These are phyloP conservation scores for Talpa occidentalis DNA, from an alignment of 2,113 vertebrate species.

Conservation along the genomic window DNA sequence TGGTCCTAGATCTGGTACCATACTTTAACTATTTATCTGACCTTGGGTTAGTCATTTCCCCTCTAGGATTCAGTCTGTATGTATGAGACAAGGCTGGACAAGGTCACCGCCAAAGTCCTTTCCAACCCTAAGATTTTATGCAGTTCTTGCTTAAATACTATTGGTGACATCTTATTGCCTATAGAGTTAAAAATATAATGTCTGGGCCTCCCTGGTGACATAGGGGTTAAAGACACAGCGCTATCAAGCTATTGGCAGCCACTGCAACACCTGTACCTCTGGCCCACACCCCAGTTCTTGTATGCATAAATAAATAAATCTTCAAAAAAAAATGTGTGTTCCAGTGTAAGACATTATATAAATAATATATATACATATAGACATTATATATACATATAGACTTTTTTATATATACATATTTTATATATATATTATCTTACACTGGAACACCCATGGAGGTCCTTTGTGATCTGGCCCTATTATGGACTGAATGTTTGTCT, in stretches of 20 bases:
- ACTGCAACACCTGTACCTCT: too few relatives aligned
- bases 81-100: neutral
- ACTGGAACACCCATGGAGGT: neutral
- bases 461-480: neutral
- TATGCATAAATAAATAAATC: too few relatives aligned
- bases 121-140: neutral
- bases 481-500: neutral
- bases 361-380: too few relatives aligned
- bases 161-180: neutral
- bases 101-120: neutral
- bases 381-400: too few relatives aligned
- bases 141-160: neutral
- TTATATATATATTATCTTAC: neutral
- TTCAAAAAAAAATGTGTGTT: too few relatives aligned
- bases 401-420: too few relatives aligned
- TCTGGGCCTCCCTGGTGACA: too few relatives aligned
- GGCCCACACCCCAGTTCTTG: too few relatives aligned
- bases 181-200: slow-evolving; percentile 7
- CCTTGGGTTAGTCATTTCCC: neutral
- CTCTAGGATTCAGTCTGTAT: slow-evolving; percentile 3
- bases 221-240: too few relatives aligned
- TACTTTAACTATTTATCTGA: neutral
- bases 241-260: too few relatives aligned
- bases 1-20: neutral
- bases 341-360: too few relatives aligned